Evolutionary conservation across 2,113 vertebrate species (phyloP).

Genomic region (cattle (Bos taurus)): ARS-UCD2.0 NC_037350.1:44855501-44856000

Average conservation of each 20-base stretch:
- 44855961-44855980: not conserved
- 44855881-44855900: not conserved
- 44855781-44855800: not conserved
- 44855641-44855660: not conserved
- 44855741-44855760: not conserved
- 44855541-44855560: not conserved
- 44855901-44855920: not conserved
- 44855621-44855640: not conserved
- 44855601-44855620: not conserved
- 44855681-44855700: not conserved
- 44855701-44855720: not conserved
- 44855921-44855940: not conserved
- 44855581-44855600: not conserved
- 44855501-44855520: not conserved
- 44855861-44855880: not conserved
- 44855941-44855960: not conserved
- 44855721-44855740: not conserved
- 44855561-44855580: not conserved
- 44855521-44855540: not conserved
- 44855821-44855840: not conserved
- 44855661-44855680: not conserved
- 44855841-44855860: not conserved
- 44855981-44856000: not conserved
- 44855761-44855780: not conserved
- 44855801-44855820: not conserved